A percentile compares a stretch with the other conserved stretches of the same genome.
phyloP scores from a whole-genome alignment of 2,888 invertebrate species.

The Invenusta paracnida region DNA sequence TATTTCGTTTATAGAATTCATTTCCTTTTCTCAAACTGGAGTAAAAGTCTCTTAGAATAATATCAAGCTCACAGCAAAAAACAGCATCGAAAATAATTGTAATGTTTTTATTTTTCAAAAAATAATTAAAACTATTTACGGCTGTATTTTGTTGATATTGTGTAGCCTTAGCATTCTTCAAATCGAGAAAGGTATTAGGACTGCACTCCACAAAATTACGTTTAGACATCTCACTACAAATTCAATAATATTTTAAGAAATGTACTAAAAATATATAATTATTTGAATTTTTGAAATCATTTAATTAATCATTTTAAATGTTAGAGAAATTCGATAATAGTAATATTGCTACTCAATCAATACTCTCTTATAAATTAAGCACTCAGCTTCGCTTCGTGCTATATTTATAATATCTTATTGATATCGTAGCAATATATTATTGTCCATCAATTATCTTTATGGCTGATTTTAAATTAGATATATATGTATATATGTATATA shows the following conservation, averaged over 20 bases:
- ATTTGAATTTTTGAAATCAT: background rate
- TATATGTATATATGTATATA: too few relatives aligned
- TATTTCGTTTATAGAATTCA: slow-evolving; percentile 16
- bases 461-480: too few relatives aligned
- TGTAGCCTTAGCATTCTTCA: slow-evolving; percentile 4
- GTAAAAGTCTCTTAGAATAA: slow-evolving; percentile 26
- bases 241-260: background rate
- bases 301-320: background rate
- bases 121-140: slow-evolving; percentile 11
- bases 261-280: background rate
- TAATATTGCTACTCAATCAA: background rate
- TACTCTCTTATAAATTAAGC: background rate
- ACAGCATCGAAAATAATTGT: background rate
- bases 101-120: slow-evolving; percentile 17
- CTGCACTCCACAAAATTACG: background rate
- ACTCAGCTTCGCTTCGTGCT: too few relatives aligned
- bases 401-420: too few relatives aligned
- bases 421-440: too few relatives aligned
- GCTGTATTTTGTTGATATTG: slow-evolving; percentile 11
- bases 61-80: slow-evolving; percentile 23
- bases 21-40: background rate
- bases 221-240: background rate
- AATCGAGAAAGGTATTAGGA: background rate
- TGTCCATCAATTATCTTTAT: too few relatives aligned
- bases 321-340: background rate